Percentiles rank a stretch among this genome's conserved stretches.
Conservation (phyloP, 2,797 vertebrate species). For the Enteromius fasciolatus region DNA sequence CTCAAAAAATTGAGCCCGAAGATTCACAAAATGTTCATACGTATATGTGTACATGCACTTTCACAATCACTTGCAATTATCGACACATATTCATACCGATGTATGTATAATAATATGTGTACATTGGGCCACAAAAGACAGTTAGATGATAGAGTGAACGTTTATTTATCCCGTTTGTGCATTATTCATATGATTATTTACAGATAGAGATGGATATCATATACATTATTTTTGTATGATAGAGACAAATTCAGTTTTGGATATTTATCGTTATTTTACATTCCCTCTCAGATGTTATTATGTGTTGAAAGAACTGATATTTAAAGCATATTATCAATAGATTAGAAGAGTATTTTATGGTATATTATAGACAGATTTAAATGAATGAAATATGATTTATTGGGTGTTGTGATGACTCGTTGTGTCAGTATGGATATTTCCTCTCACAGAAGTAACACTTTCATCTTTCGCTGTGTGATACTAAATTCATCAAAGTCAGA, state of each 20-base stretch:
- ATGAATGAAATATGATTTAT: conserved; percentile 49
- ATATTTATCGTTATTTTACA: conserved; percentile 51
- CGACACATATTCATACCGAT: conserved; percentile 38
- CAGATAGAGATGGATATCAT: conserved; percentile 43
- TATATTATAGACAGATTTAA: conserved; percentile 52
- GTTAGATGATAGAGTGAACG: conserved; percentile 27
- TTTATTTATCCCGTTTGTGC: conserved; percentile 27
- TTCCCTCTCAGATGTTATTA: conserved; percentile 52
- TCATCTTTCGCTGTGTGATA: conserved; percentile 19
- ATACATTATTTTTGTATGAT: conserved; percentile 63
- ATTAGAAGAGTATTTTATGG: conserved; percentile 58
- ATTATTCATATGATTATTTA: conserved; percentile 51
- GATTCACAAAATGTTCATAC: conserved; percentile 67
- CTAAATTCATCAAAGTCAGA: conserved; percentile 3
- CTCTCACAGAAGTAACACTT: conserved; percentile 38
- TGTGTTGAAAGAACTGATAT: conserved; percentile 55
- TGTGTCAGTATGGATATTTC: conserved; percentile 39
- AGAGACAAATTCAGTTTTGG: conserved; percentile 52
- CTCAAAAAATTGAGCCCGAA: conserved; percentile 70
- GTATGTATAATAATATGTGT: conserved; percentile 48
- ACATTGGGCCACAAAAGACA: conserved; percentile 29
- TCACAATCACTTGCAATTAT: conserved; percentile 52
- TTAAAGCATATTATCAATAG: conserved; percentile 41
- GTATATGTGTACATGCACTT: conserved; percentile 41
- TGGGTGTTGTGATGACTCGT: conserved; percentile 50